Conservation (phyloP, 2,113 vertebrate genomes). For the Acinonyx jubatus region DNA sequence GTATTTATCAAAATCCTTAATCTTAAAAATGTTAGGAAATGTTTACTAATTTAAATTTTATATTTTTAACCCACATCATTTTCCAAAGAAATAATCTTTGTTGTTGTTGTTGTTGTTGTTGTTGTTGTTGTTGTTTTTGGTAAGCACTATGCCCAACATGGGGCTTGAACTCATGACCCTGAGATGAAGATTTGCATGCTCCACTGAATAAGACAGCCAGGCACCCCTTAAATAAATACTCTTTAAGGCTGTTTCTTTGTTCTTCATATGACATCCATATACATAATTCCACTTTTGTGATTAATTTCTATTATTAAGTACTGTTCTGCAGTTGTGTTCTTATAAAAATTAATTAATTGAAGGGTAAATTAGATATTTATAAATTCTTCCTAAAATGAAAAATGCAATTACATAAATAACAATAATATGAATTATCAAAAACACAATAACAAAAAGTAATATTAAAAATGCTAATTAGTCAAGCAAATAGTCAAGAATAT, state of each 20-base stretch:
- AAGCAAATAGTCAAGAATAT: constrained; percentile 29
- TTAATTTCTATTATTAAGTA: constrained; percentile 28
- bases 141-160: neutral
- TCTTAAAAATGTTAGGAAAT: neutral
- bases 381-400: neutral
- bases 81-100: neutral
- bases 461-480: constrained; percentile 19
- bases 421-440: constrained; percentile 18
- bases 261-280: neutral
- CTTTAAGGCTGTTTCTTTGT: neutral
- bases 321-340: neutral
- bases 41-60: constrained; percentile 41
- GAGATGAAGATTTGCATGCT: neutral
- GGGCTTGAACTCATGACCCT: neutral
- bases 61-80: neutral
- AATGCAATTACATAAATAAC: neutral
- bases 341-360: neutral
- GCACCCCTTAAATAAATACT: neutral
- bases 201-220: neutral
- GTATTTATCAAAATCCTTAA: neutral
- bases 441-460: constrained; percentile 28
- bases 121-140: neutral
- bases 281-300: neutral
- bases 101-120: neutral
- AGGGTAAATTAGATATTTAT: neutral